Conservation (phyloP, 1,140 invertebrate genomes). For the Trichonephila clavipes region DNA sequence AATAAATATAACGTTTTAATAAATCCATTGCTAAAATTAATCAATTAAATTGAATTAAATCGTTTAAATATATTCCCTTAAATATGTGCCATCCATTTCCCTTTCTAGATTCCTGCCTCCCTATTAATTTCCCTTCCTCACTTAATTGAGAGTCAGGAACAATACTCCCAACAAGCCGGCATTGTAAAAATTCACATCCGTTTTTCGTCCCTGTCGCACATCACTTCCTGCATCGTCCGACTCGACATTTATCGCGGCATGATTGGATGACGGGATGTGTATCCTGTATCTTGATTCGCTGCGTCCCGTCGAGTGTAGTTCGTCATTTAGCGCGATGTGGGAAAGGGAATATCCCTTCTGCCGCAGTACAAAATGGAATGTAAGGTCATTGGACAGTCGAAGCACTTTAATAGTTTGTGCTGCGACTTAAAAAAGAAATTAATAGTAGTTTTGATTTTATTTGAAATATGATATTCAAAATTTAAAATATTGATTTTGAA, state of each 20-base stretch:
- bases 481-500: too few species aligned
- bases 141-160: neutral
- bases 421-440: too few species aligned
- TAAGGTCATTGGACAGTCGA: conserved; percentile 3
- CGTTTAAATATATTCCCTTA: too few species aligned
- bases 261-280: conserved; percentile 63
- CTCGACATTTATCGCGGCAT: neutral
- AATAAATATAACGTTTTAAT: too few species aligned
- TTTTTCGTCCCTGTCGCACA: neutral
- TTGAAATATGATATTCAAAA: too few species aligned
- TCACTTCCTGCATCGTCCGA: neutral
- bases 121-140: neutral
- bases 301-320: conserved; percentile 43
- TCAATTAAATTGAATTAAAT: too few species aligned
- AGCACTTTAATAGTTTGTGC: neutral
- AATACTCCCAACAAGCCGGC: neutral
- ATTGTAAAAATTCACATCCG: conserved; percentile 36
- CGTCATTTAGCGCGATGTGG: neutral
- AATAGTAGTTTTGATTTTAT: too few species aligned
- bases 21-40: too few species aligned
- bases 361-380: neutral
- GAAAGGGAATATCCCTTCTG: conserved; percentile 33
- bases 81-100: neutral
- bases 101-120: neutral
- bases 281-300: conserved; percentile 64